phyloP scores from a whole-genome alignment of 2,888 invertebrate species.

The Heliconius hortense region DNA sequence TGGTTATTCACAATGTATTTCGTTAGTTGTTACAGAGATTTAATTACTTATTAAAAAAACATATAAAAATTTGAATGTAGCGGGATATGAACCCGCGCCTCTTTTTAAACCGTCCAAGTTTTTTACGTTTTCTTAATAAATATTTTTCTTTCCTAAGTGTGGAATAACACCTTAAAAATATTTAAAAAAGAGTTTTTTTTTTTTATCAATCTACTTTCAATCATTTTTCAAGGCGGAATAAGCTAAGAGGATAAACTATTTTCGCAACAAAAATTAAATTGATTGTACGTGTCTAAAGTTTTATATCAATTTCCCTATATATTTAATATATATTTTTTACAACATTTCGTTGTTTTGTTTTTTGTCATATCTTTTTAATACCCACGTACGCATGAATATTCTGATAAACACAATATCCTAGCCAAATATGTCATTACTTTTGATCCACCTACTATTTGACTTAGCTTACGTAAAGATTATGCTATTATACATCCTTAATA shows the following conservation, averaged over 20 bases:
- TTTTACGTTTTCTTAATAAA: too few relatives aligned
- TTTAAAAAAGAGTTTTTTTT: background rate
- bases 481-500: background rate
- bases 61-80: too few relatives aligned
- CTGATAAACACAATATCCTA: background rate
- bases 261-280: background rate
- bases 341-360: background rate
- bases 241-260: background rate
- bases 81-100: too few relatives aligned
- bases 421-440: background rate
- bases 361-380: background rate
- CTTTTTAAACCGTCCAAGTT: too few relatives aligned
- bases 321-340: background rate
- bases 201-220: background rate
- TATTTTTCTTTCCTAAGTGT: too few relatives aligned
- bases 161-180: too few relatives aligned
- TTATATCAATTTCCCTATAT: too few relatives aligned
- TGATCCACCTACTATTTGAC: background rate
- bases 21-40: background rate
- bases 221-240: background rate
- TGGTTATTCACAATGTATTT: constrained; percentile 3
- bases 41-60: background rate
- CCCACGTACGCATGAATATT: constrained; percentile 5
- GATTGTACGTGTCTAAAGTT: background rate
- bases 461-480: background rate